Base-by-base conservation (phyloP, 2,888 invertebrate species). In the Nycteola revayana region DNA sequence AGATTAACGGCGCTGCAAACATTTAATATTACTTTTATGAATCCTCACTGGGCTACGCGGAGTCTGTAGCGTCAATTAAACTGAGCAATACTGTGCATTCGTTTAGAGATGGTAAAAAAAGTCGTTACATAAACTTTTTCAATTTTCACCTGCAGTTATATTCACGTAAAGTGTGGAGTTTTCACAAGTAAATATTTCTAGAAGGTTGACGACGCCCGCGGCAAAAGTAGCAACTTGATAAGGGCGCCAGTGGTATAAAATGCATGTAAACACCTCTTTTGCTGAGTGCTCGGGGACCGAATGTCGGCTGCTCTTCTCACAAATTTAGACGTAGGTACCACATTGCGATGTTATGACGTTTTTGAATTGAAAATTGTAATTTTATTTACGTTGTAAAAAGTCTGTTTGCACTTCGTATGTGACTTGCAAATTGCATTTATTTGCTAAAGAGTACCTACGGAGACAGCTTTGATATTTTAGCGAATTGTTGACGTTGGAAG, bases 61-160 rank as follows among this genome's bases (percentile, higher is more conserved):
- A 36, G 32, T 35, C 36, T 36, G 28, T 10, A 31, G 42, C 59
- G 49, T 61, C 66, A 70, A 86, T 85, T 85, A 81, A 66, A 75
- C 56, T 60, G 60, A 50, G 57, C 66, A 64, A 82, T 66, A 75
- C 56, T 60, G 60, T 50, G 57, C 66, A 64, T 71, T 67, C 75
- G 64, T 76, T 79, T 69, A 61, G 57, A 63, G 77, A 77, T 68
- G 71, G 72, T 76, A 79, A 79, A 82, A n/a, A 42, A 75, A 65
- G 66, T 83, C 76, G 75, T 84, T 78, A 85, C 79, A 75, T 83
- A 82, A 85, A 86, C 80, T 84, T 87, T 87, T 87, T 84, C 82
- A 87, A 87, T 86, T 87, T 86, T 81, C 84, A 83, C 82, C 77
- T 83, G 71, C 75, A 79, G 76, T 82, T 81, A 79, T 77, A 77